Conservation (phyloP, 2,888 invertebrate species). For the Perizoma affinitatum region DNA sequence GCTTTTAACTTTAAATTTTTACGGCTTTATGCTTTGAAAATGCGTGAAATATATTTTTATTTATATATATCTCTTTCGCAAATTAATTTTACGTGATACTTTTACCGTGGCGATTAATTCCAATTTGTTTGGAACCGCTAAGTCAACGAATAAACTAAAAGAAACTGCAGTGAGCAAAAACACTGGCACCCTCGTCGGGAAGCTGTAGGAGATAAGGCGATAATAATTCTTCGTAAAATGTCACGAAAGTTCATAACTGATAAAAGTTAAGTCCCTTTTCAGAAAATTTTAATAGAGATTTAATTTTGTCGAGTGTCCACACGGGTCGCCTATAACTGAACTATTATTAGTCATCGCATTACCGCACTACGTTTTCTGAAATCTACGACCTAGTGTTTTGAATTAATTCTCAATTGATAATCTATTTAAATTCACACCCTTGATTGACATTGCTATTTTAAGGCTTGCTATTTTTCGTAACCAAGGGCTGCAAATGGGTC, state of each 20-base stretch:
- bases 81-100: neutral
- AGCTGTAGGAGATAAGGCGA: slow-evolving; percentile 73
- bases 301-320: slow-evolving; percentile 73
- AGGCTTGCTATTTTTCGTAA: too few relatives aligned
- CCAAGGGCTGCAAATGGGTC: too few relatives aligned
- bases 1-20: slow-evolving; percentile 60
- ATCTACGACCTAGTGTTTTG: slow-evolving; percentile 2
- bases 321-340: slow-evolving; percentile 50
- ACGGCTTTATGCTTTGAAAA: slow-evolving; percentile 51
- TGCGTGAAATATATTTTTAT: slow-evolving; percentile 51
- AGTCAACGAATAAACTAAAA: slow-evolving; percentile 57
- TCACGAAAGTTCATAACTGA: slow-evolving; percentile 82
- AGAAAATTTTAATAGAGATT: slow-evolving; percentile 80
- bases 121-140: slow-evolving; percentile 36
- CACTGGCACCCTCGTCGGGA: slow-evolving; percentile 59
- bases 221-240: slow-evolving; percentile 81
- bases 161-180: slow-evolving; percentile 68
- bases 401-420: slow-evolving; percentile 6
- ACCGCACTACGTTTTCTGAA: slow-evolving; percentile 11
- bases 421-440: slow-evolving; percentile 1
- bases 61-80: slow-evolving; percentile 27
- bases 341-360: slow-evolving; percentile 20
- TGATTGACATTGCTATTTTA: neutral
- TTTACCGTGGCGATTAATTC: slow-evolving; percentile 23
- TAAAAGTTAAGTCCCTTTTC: slow-evolving; percentile 80